Base-by-base conservation (phyloP, 2,113 vertebrate species). In the Heterocephalus glaber region DNA sequence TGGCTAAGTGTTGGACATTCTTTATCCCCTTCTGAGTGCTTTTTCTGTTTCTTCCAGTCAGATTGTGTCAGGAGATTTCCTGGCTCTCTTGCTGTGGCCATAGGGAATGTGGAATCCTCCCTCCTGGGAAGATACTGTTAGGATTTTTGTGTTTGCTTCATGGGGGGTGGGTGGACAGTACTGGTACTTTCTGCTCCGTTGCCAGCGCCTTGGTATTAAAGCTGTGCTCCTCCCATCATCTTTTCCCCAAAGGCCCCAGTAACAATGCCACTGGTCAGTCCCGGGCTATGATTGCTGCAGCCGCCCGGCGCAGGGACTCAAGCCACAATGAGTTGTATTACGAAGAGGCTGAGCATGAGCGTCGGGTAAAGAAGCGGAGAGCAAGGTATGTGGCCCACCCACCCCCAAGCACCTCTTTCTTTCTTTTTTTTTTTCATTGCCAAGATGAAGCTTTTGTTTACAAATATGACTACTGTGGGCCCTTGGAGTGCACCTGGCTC, bases 261-360 rank as follows among this genome's bases (percentile, higher is more conserved):
- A 99, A 99, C 97, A 99, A 98, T 0, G 98, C 98, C 2, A 97
- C 98, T 0, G 99, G 98, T 68, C 99, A 99, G 98, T 99, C 99
- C 70, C 98, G 99, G 44, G 98, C 99, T 38, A 99, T 99, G 99
- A 99, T 99, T 0, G 98, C 99, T 0, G 99, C 99, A 0, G 99
- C 99, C 0, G 98, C 99, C 10, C 99, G 99, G 30, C 98, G 99
- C 95, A 98, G 99, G 96, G 99, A 99, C 98, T 99, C 98, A 16
- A 99, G 99, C 38, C 99, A 99, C 98, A 99, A 99, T 0, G 99
- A 99, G 97, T 96, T 99, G 83, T 99, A 99, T 98, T 99, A 99
- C 0, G 99, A 98, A 88, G 98, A 99, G 93, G 98, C 98, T 0
- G 98, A 98, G 30, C 98, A 98, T 0, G 99, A 98, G 20, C 98